These are phyloP conservation scores for Catocala sponsa DNA, from an alignment of 2,888 invertebrate genomes.

Conservation along the genomic window DNA sequence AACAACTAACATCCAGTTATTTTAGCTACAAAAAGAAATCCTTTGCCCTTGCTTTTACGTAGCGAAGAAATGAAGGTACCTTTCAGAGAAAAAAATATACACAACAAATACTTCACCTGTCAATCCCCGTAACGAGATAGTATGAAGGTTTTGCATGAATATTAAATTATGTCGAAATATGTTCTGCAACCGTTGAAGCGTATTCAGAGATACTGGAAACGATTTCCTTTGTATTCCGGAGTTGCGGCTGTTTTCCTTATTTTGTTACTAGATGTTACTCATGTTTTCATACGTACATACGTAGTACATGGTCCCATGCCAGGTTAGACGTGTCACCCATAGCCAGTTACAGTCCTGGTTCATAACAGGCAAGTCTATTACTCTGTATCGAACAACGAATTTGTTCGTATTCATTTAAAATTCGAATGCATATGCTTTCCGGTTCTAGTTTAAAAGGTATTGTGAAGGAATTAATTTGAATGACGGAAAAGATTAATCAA, in stretches of 20 bases:
- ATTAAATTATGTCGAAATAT: conserved; percentile 23
- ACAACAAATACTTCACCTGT: conserved; percentile 15
- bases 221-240: conserved; percentile 27
- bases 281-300: background rate
- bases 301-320: no score
- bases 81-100: conserved; percentile 4
- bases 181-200: conserved; percentile 16
- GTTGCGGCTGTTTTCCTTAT: conserved; percentile 14
- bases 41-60: background rate
- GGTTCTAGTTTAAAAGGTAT: no score
- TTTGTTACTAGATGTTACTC: background rate
- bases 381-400: no score
- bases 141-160: conserved; percentile 20
- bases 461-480: no score
- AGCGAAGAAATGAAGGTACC: background rate
- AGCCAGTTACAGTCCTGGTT: no score
- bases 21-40: background rate
- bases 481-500: no score
- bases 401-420: no score
- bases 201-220: conserved; percentile 29
- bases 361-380: no score
- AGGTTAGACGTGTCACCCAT: no score
- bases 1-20: background rate
- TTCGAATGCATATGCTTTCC: no score
- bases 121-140: conserved; percentile 16